These are phyloP conservation scores for Drusus annulatus DNA, from an alignment of 1,140 invertebrate species.

Conservation along the genomic window DNA sequence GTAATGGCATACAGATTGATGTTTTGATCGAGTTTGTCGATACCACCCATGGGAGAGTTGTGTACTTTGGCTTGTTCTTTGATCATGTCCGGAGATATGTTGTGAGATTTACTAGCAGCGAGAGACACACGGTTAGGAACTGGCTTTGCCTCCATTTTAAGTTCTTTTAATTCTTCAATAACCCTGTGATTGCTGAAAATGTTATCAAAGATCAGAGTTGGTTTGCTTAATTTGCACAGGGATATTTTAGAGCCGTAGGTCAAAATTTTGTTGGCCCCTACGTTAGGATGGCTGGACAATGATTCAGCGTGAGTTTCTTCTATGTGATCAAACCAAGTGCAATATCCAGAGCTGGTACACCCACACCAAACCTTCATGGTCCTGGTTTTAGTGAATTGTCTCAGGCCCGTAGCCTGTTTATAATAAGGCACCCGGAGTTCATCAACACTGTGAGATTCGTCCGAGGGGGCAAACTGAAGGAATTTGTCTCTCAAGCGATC, in stretches of 20 bases:
- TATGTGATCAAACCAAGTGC: conserved; percentile 54
- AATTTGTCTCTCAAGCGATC: conserved; percentile 51
- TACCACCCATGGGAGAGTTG: conserved; percentile 54
- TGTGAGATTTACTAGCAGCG: conserved; percentile 39
- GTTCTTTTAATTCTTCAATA: conserved; percentile 31
- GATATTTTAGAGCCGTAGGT: conserved; percentile 41
- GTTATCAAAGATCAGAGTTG: conserved; percentile 47
- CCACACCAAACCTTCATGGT: conserved; percentile 54
- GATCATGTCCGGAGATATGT: conserved; percentile 2
- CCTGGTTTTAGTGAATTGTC: conserved; percentile 50
- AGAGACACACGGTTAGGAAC: conserved; percentile 47
- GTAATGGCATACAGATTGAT: conserved; percentile 53
- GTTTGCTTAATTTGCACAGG: conserved; percentile 20
- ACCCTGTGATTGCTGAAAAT: conserved; percentile 43
- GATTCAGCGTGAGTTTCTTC: conserved; percentile 43
- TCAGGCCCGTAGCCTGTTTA: conserved; percentile 41
- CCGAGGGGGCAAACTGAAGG: conserved; percentile 39
- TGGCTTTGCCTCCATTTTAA: conserved; percentile 43
- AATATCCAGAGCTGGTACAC: conserved; percentile 52
- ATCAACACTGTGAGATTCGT: conserved; percentile 50
- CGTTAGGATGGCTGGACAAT: conserved; percentile 2
- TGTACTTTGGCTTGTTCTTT: conserved; percentile 45
- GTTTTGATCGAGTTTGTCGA: conserved; percentile 53
- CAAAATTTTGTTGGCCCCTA: conserved; percentile 43
- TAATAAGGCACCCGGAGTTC: conserved; percentile 49